Conservation (phyloP, 2,888 invertebrate species). For the Trypoxylon attenuatum region DNA sequence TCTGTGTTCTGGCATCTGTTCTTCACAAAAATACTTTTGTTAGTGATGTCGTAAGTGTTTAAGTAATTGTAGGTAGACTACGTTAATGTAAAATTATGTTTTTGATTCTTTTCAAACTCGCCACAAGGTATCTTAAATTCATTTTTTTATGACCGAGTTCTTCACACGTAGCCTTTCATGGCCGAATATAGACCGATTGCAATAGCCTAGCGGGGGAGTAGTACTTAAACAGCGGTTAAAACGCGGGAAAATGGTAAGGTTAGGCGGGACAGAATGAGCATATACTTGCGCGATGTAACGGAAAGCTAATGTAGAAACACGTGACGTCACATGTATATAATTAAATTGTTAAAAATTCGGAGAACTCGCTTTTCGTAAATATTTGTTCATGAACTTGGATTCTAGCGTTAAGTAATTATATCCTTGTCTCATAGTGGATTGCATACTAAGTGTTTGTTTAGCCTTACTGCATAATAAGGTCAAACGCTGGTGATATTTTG, state of each 20-base stretch:
- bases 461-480: no score
- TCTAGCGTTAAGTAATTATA: no score
- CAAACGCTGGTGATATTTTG: no score
- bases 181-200: no score
- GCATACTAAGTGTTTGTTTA: no score
- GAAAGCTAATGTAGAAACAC: conserved; percentile 3
- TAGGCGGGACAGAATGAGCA: conserved; percentile 23
- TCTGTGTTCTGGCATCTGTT: no score
- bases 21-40: not conserved
- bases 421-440: no score
- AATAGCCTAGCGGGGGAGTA: not conserved
- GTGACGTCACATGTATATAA: conserved; percentile 4
- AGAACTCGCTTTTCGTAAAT: no score
- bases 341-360: conserved; percentile 10
- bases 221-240: conserved; percentile 8
- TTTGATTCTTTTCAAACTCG: not conserved
- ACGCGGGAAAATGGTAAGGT: conserved; percentile 49
- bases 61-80: not conserved
- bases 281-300: conserved; percentile 10
- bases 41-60: not conserved
- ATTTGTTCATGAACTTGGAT: no score
- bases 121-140: no score
- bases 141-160: no score
- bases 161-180: not conserved
- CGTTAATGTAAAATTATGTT: not conserved